Conservation (phyloP, 2,113 vertebrate genomes). For the Tetrax tetrax region DNA sequence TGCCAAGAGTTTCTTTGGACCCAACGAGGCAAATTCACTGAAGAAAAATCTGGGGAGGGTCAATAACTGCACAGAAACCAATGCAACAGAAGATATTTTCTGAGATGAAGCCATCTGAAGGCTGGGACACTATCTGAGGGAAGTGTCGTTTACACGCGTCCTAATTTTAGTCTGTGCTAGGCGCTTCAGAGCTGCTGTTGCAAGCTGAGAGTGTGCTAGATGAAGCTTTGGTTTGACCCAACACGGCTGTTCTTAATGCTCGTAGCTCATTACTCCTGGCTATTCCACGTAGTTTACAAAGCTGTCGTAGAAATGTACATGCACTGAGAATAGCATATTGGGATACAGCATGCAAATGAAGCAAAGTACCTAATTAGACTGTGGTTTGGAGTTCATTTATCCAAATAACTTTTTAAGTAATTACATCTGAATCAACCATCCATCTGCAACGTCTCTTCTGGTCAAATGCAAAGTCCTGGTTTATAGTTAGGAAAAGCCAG, state of each 20-base stretch:
- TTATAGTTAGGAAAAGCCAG: constrained; percentile 65
- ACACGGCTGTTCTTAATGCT: too few relatives aligned
- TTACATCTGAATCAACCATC: not conserved
- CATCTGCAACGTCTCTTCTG: constrained; percentile 17
- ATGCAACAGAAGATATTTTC: not conserved
- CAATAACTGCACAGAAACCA: not conserved
- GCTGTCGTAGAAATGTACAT: too few relatives aligned
- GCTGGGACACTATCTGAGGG: not conserved
- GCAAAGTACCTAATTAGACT: not conserved
- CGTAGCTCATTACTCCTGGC: not conserved
- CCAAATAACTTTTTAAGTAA: not conserved
- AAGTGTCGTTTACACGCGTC: not conserved
- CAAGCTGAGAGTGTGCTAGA: not conserved
- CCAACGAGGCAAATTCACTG: not conserved
- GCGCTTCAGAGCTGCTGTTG: not conserved
- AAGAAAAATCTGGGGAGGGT: not conserved
- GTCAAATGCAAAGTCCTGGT: constrained; percentile 73
- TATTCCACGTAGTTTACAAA: not conserved
- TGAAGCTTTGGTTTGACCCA: not conserved
- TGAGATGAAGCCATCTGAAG: not conserved
- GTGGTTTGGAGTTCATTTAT: not conserved
- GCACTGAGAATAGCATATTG: not conserved
- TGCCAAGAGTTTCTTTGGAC: not conserved
- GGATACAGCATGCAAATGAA: not conserved
- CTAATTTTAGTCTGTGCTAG: not conserved